Evolutionary conservation across 1,140 invertebrate genomes (phyloP).

Genomic region (Ruditapes philippinarum): DNA sequence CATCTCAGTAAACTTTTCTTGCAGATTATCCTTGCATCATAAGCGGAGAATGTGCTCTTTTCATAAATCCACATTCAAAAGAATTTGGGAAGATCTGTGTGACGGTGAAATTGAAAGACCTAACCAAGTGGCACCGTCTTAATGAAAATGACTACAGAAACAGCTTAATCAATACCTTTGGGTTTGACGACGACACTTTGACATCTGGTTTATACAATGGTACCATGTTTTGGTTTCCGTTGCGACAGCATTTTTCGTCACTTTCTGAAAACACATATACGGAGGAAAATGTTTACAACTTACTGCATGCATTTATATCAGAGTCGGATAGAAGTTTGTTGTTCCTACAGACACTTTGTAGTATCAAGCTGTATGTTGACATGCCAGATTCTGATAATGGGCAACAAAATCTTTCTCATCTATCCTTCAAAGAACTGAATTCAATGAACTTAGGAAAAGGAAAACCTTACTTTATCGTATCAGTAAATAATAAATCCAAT

Average conservation of each 20-base stretch:
- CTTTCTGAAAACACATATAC: constrained; percentile 68
- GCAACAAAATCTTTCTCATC: too few species aligned
- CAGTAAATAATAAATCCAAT: not conserved
- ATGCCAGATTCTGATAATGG: not conserved
- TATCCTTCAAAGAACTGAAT: not conserved
- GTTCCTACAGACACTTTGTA: constrained; percentile 72
- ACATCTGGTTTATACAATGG: constrained; percentile 70
- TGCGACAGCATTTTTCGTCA: constrained; percentile 57
- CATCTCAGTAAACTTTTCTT: not conserved
- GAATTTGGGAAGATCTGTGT: constrained; percentile 45
- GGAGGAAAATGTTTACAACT: constrained; percentile 63
- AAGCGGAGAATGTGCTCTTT: constrained; percentile 19
- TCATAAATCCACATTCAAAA: constrained; percentile 30
- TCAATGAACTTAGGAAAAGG: not conserved
- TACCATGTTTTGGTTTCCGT: constrained; percentile 79
- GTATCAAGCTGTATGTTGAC: constrained; percentile 2
- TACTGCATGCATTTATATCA: constrained; percentile 69
- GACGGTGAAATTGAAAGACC: constrained; percentile 11
- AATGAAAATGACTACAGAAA: not conserved
- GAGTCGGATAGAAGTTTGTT: constrained; percentile 67
- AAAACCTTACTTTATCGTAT: not conserved
- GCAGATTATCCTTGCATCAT: constrained; percentile 49
- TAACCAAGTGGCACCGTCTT: constrained; percentile 3
- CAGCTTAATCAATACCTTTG: constrained; percentile 9
- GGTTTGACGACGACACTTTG: not conserved